Evolutionary conservation across 2,113 vertebrate species (phyloP), one percentile per base, ranked within the genome.

Genomic region (Indicator indicator): DNA sequence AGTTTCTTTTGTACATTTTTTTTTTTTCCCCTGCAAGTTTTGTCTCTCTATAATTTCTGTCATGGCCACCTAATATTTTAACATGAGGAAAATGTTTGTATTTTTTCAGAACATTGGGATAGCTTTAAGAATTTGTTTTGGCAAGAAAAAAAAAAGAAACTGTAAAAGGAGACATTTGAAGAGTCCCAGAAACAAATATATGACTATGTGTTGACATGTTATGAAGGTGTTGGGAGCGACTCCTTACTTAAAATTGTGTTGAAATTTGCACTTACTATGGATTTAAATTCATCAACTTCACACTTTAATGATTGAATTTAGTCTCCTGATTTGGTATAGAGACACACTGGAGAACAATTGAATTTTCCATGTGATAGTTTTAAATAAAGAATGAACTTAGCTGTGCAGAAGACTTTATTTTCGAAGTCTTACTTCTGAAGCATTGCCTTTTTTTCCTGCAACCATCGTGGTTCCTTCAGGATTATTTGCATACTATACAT

Each of bases 181-280:
- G 96, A 97, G 94, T 95, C 90, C 94, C 90, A 95, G 95, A 97
- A 96, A 95, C 90, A 95, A 96, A 95, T 96, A 95, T 90, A 93
- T 95, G 96, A 96, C 93, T 95, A 96, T 90, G 94, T 96, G 96
- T 97, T 96, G 96, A 97, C 96, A 95, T 93, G 86, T 93, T 95
- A 97, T 82, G 96, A 95, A 96, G 93, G 96, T 97, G 96, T 95
- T 93, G 94, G 94, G 95, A 95, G 88, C 73, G 40, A 95, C 88
- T 97, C 94, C 90, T 86, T 95, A 78, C 85, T 95, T 96, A 93
- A 93, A 94, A 95, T 78, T 95, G 90, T 96, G 89, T 93, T 93
- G 94, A 94, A 96, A 95, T 97, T 96, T 97, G 88, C 94, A 93
- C 95, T 94, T 94, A 93, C 85, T 95, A 91, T 95, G 74, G 93